Evolutionary conservation across 2,888 invertebrate species (phyloP).

Genomic region (Rhagonycha fulva): DNA sequence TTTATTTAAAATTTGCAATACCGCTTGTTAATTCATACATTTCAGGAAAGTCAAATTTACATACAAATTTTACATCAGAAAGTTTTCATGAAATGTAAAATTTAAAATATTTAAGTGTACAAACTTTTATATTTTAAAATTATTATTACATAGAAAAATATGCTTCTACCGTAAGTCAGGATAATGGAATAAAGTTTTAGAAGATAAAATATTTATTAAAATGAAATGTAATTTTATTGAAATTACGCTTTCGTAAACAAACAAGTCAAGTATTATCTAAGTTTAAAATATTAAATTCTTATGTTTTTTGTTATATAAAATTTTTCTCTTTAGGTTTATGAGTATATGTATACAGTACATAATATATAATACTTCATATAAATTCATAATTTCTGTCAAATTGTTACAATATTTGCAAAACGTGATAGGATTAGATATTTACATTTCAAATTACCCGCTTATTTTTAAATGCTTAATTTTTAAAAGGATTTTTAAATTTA

Average conservation of each 20-base stretch:
- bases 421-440: too few relatives aligned
- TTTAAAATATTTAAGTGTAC: background rate
- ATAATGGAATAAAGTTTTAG: background rate
- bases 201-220: background rate
- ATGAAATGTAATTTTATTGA: background rate
- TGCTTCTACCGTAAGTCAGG: background rate
- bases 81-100: background rate
- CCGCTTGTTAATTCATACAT: background rate
- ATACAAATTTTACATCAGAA: background rate
- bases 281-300: background rate
- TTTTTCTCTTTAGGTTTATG: background rate
- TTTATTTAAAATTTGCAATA: background rate
- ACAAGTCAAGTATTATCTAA: background rate
- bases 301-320: too few relatives aligned
- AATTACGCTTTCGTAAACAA: background rate
- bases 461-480: too few relatives aligned
- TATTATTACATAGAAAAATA: background rate
- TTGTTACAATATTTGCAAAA: too few relatives aligned
- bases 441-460: too few relatives aligned
- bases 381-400: too few relatives aligned
- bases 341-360: too few relatives aligned
- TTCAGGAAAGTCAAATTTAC: background rate
- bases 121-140: background rate
- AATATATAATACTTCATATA: too few relatives aligned
- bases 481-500: too few relatives aligned